Base-by-base conservation (phyloP, 2,113 vertebrate genomes). In the Catharus fuscescens region DNA sequence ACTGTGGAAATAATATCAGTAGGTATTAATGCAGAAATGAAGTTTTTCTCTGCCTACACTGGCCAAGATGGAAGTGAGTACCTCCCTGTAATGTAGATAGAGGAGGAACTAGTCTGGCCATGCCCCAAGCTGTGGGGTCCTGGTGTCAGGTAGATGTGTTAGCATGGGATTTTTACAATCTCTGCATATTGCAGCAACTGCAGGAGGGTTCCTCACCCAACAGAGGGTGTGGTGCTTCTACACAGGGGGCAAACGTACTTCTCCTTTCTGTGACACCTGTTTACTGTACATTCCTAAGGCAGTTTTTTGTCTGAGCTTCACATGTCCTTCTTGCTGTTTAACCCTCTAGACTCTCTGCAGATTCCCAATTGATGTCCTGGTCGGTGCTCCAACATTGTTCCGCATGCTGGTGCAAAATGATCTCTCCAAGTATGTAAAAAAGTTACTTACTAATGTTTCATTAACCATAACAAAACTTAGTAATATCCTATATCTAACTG, bases 351-450 rank as follows among this genome's bases (percentile, higher is more conserved):
- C 97, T 26, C 92, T 99, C 21, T 97, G 96, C 79, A 97, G 92
- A 69, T 98, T 98, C 86, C 98, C 98, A 8, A 84, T 99, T 64
- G 98, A 97, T 4, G 24, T 73, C 1, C 89, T 97, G 83, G 5
- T 98, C 12, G 92, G 97, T 32, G 95, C 96, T 26, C 97, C 98
- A 3, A 96, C 97, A 0, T n/a, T 98, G 32, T 99, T 96, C 80
- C 97, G 98, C 18, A 98, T 98, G 98, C 94, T 99, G 62, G 95
- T 99, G 34, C 97, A 98, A 61, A 79, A 94, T 10, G 95, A 98
- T 74, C 62, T 96, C 24, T 73, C 96, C 88, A 98, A 97, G 98
- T 99, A 97, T 0, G 42, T 72, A 12, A 52, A 47, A n/a, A 70
- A 54, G 54, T 42, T 23, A 25, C 50, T 88, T 54, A 31, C 7